Percentiles rank a stretch among this genome's conserved stretches.
Evolutionary conservation across 2,113 vertebrate genomes (phyloP).

Genomic region (Myodes glareolus): DNA sequence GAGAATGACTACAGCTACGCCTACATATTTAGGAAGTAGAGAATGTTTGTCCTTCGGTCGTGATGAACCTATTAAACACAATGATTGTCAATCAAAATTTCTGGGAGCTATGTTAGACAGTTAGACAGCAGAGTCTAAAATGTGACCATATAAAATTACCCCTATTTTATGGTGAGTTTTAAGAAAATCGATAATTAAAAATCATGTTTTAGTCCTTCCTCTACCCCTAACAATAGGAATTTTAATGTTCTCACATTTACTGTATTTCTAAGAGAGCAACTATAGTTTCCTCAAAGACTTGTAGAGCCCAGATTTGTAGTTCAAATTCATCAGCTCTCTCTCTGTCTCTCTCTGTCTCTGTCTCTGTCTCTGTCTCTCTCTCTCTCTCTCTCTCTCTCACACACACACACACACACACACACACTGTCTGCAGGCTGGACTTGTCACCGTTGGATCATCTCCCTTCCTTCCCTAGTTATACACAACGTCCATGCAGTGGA

Average conservation of each 20-base stretch:
- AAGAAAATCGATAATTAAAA: slow-evolving; percentile 37
- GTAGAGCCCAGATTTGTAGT: background rate
- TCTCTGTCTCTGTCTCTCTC: slow-evolving; percentile 6
- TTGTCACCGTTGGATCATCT: background rate
- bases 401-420: too few species aligned
- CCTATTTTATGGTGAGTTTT: slow-evolving; percentile 26
- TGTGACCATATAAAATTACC: background rate
- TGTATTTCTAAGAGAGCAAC: background rate
- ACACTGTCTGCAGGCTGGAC: background rate
- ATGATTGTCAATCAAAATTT: slow-evolving; percentile 50
- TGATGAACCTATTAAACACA: background rate
- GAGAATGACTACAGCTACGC: slow-evolving; percentile 7
- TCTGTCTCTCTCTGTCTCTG: background rate
- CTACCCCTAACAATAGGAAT: slow-evolving; percentile 38
- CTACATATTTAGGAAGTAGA: slow-evolving; percentile 54
- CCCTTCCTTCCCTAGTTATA: background rate
- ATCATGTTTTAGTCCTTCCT: background rate
- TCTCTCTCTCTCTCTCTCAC: background rate
- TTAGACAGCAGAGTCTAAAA: slow-evolving; percentile 51
- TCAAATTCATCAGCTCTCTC: slow-evolving; percentile 16
- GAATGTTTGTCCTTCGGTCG: background rate
- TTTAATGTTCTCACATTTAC: background rate
- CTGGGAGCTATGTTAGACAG: slow-evolving; percentile 26
- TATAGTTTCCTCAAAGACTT: too few species aligned
- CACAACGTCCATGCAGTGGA: background rate